Percentiles rank a stretch among this genome's conserved stretches.
Conservation (phyloP, 1,140 invertebrate species). For the Andricus grossulariae region DNA sequence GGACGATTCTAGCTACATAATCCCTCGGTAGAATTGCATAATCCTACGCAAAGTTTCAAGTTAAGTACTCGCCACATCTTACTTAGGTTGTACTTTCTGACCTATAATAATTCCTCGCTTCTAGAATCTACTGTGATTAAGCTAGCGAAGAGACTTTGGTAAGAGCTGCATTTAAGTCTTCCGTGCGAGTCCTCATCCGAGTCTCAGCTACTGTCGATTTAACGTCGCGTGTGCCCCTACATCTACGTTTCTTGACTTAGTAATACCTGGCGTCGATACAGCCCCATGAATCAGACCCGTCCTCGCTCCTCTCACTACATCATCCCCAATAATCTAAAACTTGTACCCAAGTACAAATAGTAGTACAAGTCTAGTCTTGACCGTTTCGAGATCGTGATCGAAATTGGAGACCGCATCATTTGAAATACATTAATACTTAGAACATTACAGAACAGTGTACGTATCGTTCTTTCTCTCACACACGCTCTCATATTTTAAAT, state of each 20-base stretch:
- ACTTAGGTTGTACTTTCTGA: slow-evolving; percentile 9
- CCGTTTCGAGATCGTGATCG: slow-evolving; percentile 8
- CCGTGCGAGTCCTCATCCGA: slow-evolving; percentile 43
- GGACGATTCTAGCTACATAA: slow-evolving; percentile 31
- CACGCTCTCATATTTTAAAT: background rate
- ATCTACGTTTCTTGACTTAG: slow-evolving; percentile 10
- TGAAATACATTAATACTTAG: slow-evolving; percentile 59
- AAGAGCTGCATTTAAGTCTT: slow-evolving; percentile 29
- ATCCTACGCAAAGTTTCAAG: slow-evolving; percentile 13
- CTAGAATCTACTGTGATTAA: background rate
- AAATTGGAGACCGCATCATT: slow-evolving; percentile 46
- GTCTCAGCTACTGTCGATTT: slow-evolving; percentile 29
- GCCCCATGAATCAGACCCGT: slow-evolving; percentile 2
- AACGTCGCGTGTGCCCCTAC: slow-evolving; percentile 31
- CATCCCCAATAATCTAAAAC: background rate
- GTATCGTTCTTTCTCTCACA: slow-evolving; percentile 41
- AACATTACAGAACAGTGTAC: slow-evolving; percentile 55
- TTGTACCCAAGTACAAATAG: slow-evolving; percentile 17
- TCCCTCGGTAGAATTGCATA: slow-evolving; percentile 30
- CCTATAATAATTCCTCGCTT: background rate
- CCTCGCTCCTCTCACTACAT: slow-evolving; percentile 19
- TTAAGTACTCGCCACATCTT: slow-evolving; percentile 32
- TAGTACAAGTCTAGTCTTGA: slow-evolving; percentile 49
- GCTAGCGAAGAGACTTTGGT: slow-evolving; percentile 11
- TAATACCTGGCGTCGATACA: slow-evolving; percentile 30